Evolutionary conservation across 2,797 vertebrate genomes (phyloP), one percentile per base, ranked within the genome.

Genomic region (Fringilla coelebs): DNA sequence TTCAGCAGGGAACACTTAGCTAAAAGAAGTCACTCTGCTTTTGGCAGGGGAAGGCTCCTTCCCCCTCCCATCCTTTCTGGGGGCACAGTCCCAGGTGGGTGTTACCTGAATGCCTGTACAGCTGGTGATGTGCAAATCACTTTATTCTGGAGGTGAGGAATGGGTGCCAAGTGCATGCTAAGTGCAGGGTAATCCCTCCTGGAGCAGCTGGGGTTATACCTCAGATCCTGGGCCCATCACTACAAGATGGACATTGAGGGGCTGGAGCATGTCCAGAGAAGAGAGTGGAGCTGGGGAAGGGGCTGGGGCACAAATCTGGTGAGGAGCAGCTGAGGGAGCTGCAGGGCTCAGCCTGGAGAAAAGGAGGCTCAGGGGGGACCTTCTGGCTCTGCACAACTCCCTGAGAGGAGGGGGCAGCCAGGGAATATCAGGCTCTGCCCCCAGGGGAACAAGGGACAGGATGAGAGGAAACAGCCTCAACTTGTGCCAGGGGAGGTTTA

Each of bases 401-500:
- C 62, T 55, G 34, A n/a, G 18, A 75, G 48, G 22, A 75, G 41
- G 5, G 3, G 2, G 5, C 17, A 68, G 28, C 3, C 1, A 4
- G 17, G 9, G 22, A 19, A 5, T 2, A 6, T 38, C 2, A 0
- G 7, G 9, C 24, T 51, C 32, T 76, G 29, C 17, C 38, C 10
- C 24, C 24, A 43, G 18, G 28, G 22, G 24, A 70, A 29, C 19
- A 49, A 54, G 28, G 14, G 19, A 54, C 17, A 49, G 26, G 24
- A 38, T 13, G 14, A 34, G 32, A 76, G 17, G 3, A 31, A 83
- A 45, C 0, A 0, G 28, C 28, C 63, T 18, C 57, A 45, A 5
- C 7, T 1, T 70, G 41, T 5, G 7, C 24, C n/a, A n/a, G 6
- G 4, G 16, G 17, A 70, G 9, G 7, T 6, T 57, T 8, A 45